Conservation (phyloP, 2,888 invertebrate genomes). For the Merodon equestris region DNA sequence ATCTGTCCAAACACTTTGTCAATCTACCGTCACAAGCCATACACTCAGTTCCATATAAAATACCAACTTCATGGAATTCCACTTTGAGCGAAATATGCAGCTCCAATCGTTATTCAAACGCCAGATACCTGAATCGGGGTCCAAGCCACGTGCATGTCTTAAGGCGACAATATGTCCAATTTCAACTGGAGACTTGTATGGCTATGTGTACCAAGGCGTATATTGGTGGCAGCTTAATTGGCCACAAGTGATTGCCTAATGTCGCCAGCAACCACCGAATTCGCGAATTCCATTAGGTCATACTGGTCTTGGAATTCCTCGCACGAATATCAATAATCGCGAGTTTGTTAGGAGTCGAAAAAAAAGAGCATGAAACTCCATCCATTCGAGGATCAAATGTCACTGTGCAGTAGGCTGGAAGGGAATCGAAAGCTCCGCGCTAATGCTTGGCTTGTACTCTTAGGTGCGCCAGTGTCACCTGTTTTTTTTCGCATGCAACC, state of each 20-base stretch:
- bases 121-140: too few relatives aligned
- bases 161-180: constrained; percentile 37
- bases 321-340: constrained; percentile 57
- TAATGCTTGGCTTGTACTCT: too few relatives aligned
- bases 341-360: too few relatives aligned
- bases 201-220: constrained; percentile 1
- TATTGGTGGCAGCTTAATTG: constrained; percentile 42
- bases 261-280: not conserved
- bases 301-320: constrained; percentile 45
- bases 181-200: constrained; percentile 37
- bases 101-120: too few relatives aligned
- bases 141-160: constrained; percentile 58
- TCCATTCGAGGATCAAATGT: constrained; percentile 25
- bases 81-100: too few relatives aligned
- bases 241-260: constrained; percentile 45
- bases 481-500: constrained; percentile 1
- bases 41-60: too few relatives aligned
- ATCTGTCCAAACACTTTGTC: too few relatives aligned
- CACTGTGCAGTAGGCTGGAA: not conserved
- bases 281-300: constrained; percentile 7
- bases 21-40: too few relatives aligned
- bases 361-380: too few relatives aligned
- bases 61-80: too few relatives aligned
- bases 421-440: too few relatives aligned
- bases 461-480: constrained; percentile 51